Conservation (phyloP, 2,113 vertebrate species). For the Myocastor coypus region DNA sequence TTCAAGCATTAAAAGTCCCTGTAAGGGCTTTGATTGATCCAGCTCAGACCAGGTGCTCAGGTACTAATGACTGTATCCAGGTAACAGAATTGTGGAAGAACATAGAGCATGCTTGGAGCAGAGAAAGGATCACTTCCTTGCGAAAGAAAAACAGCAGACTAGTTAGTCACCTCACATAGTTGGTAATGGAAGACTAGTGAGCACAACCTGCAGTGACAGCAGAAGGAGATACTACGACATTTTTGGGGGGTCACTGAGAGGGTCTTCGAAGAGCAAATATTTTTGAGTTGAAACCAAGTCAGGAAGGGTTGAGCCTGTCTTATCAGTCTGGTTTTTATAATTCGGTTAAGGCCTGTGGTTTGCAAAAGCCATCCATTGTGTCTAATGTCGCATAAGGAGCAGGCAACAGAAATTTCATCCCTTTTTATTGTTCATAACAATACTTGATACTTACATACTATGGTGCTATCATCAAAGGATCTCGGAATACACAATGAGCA, state of each 20-base stretch:
- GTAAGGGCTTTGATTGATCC: not conserved
- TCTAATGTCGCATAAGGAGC: slow-evolving; percentile 53
- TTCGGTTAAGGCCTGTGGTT: slow-evolving; percentile 42
- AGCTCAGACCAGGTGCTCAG: not conserved
- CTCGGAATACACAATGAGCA: slow-evolving; percentile 72
- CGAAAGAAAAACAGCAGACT: slow-evolving; percentile 1
- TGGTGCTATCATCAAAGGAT: slow-evolving; percentile 80
- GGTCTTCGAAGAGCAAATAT: slow-evolving; percentile 34
- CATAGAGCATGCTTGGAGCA: not conserved
- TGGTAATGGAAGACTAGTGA: not conserved
- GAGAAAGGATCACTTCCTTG: slow-evolving; percentile 9
- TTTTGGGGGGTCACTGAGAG: slow-evolving; percentile 21
- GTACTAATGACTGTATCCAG: slow-evolving; percentile 22
- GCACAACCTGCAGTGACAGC: not conserved
- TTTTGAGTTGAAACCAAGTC: slow-evolving; percentile 33
- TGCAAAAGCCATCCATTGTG: slow-evolving; percentile 67
- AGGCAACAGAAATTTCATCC: slow-evolving; percentile 76
- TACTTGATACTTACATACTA: slow-evolving; percentile 75
- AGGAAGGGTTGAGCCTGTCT: slow-evolving; percentile 18
- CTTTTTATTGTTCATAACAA: slow-evolving; percentile 79
- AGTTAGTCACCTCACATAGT: not conserved
- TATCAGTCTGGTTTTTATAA: slow-evolving; percentile 48
- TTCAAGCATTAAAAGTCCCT: slow-evolving; percentile 6
- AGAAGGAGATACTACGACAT: not conserved
- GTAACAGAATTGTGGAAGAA: not conserved